These are phyloP conservation scores for Oscheius sp. DNA, from an alignment of 1,140 invertebrate genomes.

Conservation along the genomic window DNA sequence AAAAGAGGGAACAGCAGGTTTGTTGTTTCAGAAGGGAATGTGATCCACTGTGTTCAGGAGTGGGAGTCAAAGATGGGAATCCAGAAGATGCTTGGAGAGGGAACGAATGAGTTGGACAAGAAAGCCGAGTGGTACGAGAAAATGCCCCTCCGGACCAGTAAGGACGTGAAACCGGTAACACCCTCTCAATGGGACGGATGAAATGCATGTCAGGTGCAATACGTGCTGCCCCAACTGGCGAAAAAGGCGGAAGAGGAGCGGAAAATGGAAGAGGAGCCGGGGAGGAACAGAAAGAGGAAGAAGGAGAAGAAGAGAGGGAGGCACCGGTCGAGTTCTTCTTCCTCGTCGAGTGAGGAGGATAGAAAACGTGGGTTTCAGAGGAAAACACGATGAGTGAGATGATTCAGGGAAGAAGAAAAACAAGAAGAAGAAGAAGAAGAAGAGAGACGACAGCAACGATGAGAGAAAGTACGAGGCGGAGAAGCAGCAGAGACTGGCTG, in stretches of 20 bases:
- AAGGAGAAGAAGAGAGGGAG: slow-evolving; percentile 61
- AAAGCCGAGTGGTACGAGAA: slow-evolving; percentile 53
- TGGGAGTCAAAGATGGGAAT: slow-evolving; percentile 87
- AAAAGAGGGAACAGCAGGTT: slow-evolving; percentile 81
- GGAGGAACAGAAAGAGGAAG: slow-evolving; percentile 55
- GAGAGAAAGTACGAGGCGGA: slow-evolving; percentile 26
- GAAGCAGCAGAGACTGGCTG: not conserved
- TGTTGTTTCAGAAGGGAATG: not conserved
- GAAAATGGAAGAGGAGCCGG: not conserved
- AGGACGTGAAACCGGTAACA: not conserved
- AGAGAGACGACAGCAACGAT: slow-evolving; percentile 61
- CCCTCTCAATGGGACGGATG: not conserved
- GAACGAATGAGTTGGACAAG: slow-evolving; percentile 74
- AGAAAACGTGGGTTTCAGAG: not conserved
- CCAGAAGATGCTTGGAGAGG: slow-evolving; percentile 90
- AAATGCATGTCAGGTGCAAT: not conserved
- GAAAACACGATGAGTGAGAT: not conserved
- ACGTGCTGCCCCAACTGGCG: not conserved
- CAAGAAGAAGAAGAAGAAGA: slow-evolving; percentile 64
- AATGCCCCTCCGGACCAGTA: slow-evolving; percentile 24
- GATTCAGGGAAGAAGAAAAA: slow-evolving; percentile 1
- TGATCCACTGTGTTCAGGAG: slow-evolving; percentile 63
- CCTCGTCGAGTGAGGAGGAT: slow-evolving; percentile 11
- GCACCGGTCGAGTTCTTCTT: slow-evolving; percentile 71
- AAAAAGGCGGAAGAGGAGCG: slow-evolving; percentile 1